Percentiles rank a stretch among this genome's conserved stretches.
phyloP scores from a whole-genome alignment of 2,113 vertebrate species.

The Lipotes vexillifer region DNA sequence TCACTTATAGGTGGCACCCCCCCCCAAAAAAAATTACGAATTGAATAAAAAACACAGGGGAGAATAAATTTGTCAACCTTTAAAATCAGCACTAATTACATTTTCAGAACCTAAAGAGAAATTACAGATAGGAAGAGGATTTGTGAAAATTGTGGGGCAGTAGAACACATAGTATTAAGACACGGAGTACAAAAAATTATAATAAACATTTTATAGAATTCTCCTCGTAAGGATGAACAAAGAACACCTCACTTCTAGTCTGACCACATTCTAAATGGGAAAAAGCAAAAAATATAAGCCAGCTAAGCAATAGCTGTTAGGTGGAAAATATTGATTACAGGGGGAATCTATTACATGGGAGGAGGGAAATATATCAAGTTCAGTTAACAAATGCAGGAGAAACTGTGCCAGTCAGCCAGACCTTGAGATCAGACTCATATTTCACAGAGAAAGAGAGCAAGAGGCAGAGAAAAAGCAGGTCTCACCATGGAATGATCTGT shows the following conservation, averaged over 20 bases:
- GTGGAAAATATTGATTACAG: neutral
- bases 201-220: neutral
- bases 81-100: conserved; percentile 18
- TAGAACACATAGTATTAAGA: neutral
- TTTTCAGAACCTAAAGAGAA: conserved; percentile 6
- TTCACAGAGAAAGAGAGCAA: neutral
- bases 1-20: neutral
- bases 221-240: conserved; percentile 6
- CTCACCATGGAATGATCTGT: neutral
- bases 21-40: neutral
- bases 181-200: neutral
- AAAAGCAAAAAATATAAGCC: neutral
- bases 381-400: neutral
- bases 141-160: neutral
- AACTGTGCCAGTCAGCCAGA: neutral
- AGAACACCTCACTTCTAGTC: neutral
- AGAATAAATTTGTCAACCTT: neutral
- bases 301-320: neutral
- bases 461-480: neutral
- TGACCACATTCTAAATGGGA: neutral
- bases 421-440: neutral
- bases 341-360: neutral
- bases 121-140: neutral
- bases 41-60: neutral
- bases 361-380: neutral